Percentiles rank a stretch among this genome's conserved stretches.
Evolutionary conservation across 2,888 invertebrate genomes (phyloP).

Genomic region (Trichogramma dendrolimi): DNA sequence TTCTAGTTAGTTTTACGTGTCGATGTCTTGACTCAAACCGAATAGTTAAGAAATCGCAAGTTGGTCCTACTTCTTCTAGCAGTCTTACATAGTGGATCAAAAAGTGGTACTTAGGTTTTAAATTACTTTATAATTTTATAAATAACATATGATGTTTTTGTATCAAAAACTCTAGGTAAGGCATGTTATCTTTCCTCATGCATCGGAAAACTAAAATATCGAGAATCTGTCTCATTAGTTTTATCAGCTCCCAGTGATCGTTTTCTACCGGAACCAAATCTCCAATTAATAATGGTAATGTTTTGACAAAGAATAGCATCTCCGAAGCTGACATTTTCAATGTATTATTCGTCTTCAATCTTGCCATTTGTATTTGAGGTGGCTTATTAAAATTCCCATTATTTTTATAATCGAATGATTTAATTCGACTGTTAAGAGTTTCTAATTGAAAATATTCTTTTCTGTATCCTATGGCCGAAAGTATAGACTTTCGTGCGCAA

Average conservation of each 20-base stretch:
- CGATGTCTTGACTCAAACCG: too few species aligned
- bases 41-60: too few species aligned
- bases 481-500: too few species aligned
- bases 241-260: not conserved
- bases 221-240: not conserved
- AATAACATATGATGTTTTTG: not conserved
- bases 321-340: not conserved
- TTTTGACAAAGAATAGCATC: not conserved
- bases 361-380: too few species aligned
- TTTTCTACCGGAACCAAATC: not conserved
- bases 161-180: not conserved
- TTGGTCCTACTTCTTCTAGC: too few species aligned
- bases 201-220: not conserved
- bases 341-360: constrained; percentile 3
- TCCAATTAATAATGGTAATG: not conserved
- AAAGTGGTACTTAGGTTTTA: not conserved
- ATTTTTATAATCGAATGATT: too few species aligned
- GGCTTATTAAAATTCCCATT: too few species aligned
- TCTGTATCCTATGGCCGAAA: too few species aligned
- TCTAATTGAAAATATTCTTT: too few species aligned
- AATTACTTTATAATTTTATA: not conserved
- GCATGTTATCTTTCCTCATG: not conserved
- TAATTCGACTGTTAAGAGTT: too few species aligned
- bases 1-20: too few species aligned
- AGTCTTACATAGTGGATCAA: too few species aligned